Evolutionary conservation across 1,140 invertebrate species (phyloP).

Genomic region (Sitodiplosis mosellana): DNA sequence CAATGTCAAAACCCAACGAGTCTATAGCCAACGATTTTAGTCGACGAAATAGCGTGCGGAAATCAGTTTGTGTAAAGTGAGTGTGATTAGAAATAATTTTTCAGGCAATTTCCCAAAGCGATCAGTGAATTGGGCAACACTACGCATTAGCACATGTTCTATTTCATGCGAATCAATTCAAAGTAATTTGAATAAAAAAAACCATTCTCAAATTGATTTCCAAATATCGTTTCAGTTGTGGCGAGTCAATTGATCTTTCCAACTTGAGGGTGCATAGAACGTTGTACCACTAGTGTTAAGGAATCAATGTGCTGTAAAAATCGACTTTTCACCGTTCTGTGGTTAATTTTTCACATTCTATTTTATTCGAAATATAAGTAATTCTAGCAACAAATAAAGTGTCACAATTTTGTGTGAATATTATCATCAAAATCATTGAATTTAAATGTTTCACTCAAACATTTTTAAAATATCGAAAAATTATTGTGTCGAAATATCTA

Average conservation of each 20-base stretch:
- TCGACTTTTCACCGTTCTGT: too few species aligned
- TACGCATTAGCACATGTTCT: too few species aligned
- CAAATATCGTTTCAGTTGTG: constrained; percentile 16
- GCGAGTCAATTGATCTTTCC: constrained; percentile 16
- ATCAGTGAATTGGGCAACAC: constrained; percentile 7
- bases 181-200: too few species aligned
- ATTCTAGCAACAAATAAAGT: constrained; percentile 1
- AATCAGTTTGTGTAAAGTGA: neutral
- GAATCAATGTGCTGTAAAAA: too few species aligned
- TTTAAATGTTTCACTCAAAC: neutral
- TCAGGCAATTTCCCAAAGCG: constrained; percentile 6
- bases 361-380: too few species aligned
- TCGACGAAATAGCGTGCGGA: constrained; percentile 7
- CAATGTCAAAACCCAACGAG: constrained; percentile 17
- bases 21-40: neutral
- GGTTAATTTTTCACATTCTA: too few species aligned
- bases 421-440: neutral
- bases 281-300: neutral
- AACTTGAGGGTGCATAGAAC: constrained; percentile 5
- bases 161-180: constrained; percentile 11
- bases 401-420: constrained; percentile 1
- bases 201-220: neutral
- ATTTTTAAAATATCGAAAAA: neutral
- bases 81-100: neutral
- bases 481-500: neutral